Evolutionary conservation across 1,140 invertebrate genomes (phyloP).

Genomic region (Drusus annulatus): DNA sequence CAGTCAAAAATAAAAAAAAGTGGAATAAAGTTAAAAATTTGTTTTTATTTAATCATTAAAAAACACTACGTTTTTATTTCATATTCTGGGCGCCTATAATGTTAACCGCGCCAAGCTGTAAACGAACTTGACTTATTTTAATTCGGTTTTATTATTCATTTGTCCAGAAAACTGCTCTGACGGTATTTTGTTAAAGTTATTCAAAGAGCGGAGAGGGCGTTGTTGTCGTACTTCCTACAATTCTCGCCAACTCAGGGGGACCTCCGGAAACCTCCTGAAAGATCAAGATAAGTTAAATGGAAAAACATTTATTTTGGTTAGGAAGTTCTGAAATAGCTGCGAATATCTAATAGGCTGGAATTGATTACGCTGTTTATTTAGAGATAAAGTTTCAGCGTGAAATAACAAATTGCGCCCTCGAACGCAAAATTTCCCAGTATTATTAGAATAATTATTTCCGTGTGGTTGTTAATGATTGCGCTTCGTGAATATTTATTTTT

Average conservation of each 20-base stretch:
- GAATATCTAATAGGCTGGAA: constrained; percentile 41
- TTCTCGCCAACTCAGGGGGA: constrained; percentile 1
- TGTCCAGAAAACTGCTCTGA: too few relatives aligned
- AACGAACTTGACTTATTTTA: too few relatives aligned
- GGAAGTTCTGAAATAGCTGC: constrained; percentile 2
- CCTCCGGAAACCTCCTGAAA: neutral
- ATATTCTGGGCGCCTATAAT: too few relatives aligned
- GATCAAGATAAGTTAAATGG: constrained; percentile 42
- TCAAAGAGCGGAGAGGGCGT: neutral
- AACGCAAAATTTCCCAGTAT: constrained; percentile 6
- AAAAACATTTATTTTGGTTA: constrained; percentile 40
- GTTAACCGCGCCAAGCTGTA: too few relatives aligned
- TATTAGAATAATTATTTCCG: neutral
- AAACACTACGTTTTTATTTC: too few relatives aligned
- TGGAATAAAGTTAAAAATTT: too few relatives aligned
- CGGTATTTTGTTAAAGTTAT: neutral
- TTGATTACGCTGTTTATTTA: constrained; percentile 42
- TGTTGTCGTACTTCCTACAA: constrained; percentile 18
- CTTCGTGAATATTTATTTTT: too few relatives aligned
- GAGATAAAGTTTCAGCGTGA: constrained; percentile 20
- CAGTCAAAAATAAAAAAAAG: too few relatives aligned
- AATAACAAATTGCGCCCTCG: constrained; percentile 32
- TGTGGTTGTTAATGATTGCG: neutral
- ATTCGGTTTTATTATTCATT: too few relatives aligned
- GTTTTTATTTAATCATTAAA: too few relatives aligned